Evolutionary conservation across 1,140 invertebrate genomes (phyloP).

Genomic region (Drosophila micromelanica): DNA sequence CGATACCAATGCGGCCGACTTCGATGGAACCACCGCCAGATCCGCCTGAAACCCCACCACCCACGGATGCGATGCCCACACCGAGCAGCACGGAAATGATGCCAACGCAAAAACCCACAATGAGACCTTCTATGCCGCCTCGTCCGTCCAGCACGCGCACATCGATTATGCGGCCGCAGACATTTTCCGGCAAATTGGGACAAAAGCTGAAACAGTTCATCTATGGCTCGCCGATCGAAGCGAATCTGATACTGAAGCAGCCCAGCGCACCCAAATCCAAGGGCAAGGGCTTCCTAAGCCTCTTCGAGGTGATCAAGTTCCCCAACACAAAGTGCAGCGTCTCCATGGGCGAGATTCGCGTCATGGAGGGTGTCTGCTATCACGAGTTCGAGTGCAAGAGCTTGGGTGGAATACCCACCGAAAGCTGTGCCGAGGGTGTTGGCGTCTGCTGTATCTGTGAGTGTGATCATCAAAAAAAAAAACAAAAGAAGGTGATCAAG

Average conservation of each 20-base stretch:
- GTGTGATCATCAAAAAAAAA: slow-evolving; percentile 32
- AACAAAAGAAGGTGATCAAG: slow-evolving; percentile 5
- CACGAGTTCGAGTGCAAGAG: slow-evolving; percentile 88
- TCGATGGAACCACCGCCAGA: slow-evolving; percentile 23
- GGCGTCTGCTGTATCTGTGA: slow-evolving; percentile 91
- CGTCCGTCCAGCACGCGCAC: slow-evolving; percentile 50
- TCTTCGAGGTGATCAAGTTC: slow-evolving; percentile 91
- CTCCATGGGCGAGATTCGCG: slow-evolving; percentile 75
- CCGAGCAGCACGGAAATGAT: slow-evolving; percentile 16
- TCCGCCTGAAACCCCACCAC: slow-evolving; percentile 23
- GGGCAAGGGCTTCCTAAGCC: slow-evolving; percentile 86
- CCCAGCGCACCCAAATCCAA: slow-evolving; percentile 57
- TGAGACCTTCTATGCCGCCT: slow-evolving; percentile 39
- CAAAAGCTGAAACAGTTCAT: slow-evolving; percentile 63
- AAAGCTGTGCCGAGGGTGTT: slow-evolving; percentile 90
- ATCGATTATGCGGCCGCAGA: slow-evolving; percentile 60
- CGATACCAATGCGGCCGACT: slow-evolving; percentile 56
- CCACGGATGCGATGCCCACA: slow-evolving; percentile 45
- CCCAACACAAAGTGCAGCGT: slow-evolving; percentile 87
- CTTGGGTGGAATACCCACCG: slow-evolving; percentile 87
- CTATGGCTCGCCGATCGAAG: slow-evolving; percentile 66
- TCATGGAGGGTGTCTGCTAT: slow-evolving; percentile 87
- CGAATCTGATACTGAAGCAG: slow-evolving; percentile 74
- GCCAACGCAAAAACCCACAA: slow-evolving; percentile 47
- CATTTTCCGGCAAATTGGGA: slow-evolving; percentile 25